Evolutionary conservation across 2,113 vertebrate species (phyloP).

Genomic region (Strix aluco): DNA sequence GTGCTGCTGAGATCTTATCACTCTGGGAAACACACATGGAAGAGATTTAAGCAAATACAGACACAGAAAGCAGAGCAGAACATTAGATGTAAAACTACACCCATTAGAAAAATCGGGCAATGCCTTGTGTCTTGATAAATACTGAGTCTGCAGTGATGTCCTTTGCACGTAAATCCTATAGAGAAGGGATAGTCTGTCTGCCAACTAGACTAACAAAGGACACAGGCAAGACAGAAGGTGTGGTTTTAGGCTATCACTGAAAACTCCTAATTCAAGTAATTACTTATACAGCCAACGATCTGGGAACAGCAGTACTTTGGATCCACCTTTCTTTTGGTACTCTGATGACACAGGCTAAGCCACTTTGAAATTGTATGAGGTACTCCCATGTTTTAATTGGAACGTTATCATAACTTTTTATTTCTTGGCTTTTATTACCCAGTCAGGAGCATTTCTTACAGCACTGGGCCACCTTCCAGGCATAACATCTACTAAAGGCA

Average conservation of each 20-base stretch:
- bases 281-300: neutral
- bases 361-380: neutral
- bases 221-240: neutral
- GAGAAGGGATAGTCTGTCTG: neutral
- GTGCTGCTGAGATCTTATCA: neutral
- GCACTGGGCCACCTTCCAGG: constrained; percentile 55
- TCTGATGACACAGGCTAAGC: neutral
- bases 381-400: constrained; percentile 42
- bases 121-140: neutral
- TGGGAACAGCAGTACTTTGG: neutral
- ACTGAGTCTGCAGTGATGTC: neutral
- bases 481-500: constrained; percentile 53
- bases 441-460: constrained; percentile 47
- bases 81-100: neutral
- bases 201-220: neutral
- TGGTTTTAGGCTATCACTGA: neutral
- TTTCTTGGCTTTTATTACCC: constrained; percentile 23
- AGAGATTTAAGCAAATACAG: neutral
- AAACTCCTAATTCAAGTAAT: neutral
- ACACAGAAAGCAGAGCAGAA: neutral
- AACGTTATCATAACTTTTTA: neutral
- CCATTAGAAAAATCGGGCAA: accelerated
- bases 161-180: accelerated
- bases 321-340: neutral
- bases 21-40: neutral